phyloP scores from a whole-genome alignment of 2,797 vertebrate genomes.

The Pagetopsis macropterus region DNA sequence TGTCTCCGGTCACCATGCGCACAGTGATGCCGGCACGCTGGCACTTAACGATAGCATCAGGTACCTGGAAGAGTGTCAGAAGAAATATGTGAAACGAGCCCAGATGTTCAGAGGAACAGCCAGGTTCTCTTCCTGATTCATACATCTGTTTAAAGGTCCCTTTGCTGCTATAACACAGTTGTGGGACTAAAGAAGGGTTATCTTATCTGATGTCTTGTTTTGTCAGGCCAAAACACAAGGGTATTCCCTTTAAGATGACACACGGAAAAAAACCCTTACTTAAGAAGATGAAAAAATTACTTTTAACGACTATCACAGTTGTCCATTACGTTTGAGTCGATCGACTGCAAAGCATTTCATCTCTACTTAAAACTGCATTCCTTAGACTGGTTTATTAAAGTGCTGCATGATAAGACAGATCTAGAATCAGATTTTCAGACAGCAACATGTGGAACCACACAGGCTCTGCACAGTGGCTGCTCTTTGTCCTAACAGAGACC shows the following conservation, averaged over 20 bases:
- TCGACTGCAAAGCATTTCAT: too few species aligned
- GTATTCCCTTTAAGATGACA: too few species aligned
- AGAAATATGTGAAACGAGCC: background rate
- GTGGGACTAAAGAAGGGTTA: too few species aligned
- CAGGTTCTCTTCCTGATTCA: background rate
- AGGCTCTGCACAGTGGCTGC: background rate
- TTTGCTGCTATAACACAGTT: too few species aligned
- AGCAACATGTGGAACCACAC: background rate
- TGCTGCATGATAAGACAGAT: background rate
- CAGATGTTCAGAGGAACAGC: background rate
- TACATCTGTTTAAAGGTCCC: background rate
- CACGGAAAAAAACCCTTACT: too few species aligned
- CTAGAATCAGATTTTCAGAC: too few species aligned
- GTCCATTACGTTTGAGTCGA: too few species aligned
- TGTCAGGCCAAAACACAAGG: too few species aligned
- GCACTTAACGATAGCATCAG: slow-evolving; percentile 92
- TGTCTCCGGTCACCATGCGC: slow-evolving; percentile 98
- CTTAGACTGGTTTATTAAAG: background rate
- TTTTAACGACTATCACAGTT: too few species aligned
- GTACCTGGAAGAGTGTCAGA: slow-evolving; percentile 83
- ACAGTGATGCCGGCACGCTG: slow-evolving; percentile 95
- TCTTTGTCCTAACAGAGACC: background rate
- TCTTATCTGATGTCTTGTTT: too few species aligned
- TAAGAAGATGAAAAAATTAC: too few species aligned
- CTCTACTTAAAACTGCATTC: too few species aligned